phyloP scores from a whole-genome alignment of 2,113 vertebrate genomes.

The Pitta sordida region DNA sequence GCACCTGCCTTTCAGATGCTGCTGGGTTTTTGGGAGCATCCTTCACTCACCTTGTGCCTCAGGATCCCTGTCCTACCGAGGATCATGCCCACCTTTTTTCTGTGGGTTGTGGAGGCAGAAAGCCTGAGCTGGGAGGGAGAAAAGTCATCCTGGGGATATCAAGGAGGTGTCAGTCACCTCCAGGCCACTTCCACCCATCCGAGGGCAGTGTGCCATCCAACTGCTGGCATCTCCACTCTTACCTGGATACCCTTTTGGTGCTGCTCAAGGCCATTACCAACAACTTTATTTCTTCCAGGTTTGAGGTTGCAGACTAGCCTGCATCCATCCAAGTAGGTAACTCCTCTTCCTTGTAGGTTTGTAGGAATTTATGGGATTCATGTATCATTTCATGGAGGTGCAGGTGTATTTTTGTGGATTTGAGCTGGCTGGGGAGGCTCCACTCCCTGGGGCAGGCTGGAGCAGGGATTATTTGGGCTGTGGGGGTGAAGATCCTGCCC shows the following conservation, averaged over 20 bases:
- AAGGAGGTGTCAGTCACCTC: background rate
- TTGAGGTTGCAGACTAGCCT: constrained; percentile 67
- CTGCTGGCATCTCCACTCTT: too few relatives aligned
- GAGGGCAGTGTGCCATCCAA: background rate
- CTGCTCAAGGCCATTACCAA: background rate
- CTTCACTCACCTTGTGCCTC: background rate
- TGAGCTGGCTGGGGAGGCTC: background rate
- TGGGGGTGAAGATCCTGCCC: background rate
- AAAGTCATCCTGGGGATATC: background rate
- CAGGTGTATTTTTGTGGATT: background rate
- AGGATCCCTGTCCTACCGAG: background rate
- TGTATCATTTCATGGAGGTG: rapidly evolving
- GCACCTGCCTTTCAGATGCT: background rate
- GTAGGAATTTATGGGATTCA: rapidly evolving
- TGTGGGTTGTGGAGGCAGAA: background rate
- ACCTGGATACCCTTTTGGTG: rapidly evolving
- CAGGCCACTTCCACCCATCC: background rate
- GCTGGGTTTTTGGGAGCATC: background rate
- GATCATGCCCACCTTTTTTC: background rate
- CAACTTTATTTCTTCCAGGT: constrained; percentile 78
- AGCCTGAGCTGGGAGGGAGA: background rate
- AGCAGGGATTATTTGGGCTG: rapidly evolving
- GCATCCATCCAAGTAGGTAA: constrained; percentile 45
- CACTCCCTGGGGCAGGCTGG: background rate
- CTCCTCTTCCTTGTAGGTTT: background rate